Evolutionary conservation across 2,113 vertebrate genomes (phyloP), one percentile per base, ranked within the genome.

Genomic region (Corapipo altera): DNA sequence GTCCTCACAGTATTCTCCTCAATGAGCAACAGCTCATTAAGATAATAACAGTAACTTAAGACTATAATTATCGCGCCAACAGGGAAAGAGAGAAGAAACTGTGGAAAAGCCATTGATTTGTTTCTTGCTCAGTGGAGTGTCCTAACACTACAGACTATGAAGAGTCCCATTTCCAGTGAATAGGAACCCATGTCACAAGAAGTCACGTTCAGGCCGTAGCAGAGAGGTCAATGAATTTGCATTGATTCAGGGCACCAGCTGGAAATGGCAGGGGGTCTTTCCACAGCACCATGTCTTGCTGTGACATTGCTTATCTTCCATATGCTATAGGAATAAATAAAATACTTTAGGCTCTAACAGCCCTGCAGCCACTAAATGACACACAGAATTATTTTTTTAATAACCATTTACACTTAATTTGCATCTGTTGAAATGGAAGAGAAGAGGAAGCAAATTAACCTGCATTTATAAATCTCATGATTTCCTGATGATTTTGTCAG

Each of bases 171-270:
- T 93, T 79, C 43, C 73, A 93, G 13, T 61, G 32, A 91, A 35
- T 6, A 91, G 61, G 44, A 95, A 11, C n/a, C 64, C 61, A 18
- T 28, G n/a, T 37, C 54, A 61, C 28, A 88, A 66, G 37, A 59
- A 87, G 73, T 62, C 73, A 58, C 43, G 32, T 72, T 83, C 89
- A 51, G 76, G 23, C 39, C 66, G 32, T 4, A 74, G 76, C 49
- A 94, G n/a, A 86, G 85, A 91, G 27, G 85, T 84, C 92, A 96
- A 72, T 79, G 37, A 85, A 62, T 92, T 85, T 65, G 33, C 65
- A 87, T 16, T 65, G 65, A 89, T 43, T 79, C 21, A 82, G n/a
- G 14, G 9, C 72, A 78, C 59, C 88, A 91, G 52, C 72, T 93
- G 92, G 57, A 92, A 92, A 69, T 80, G n/a, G n/a, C 67, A 72